Conservation (phyloP, 2,888 invertebrate genomes). For the Drosophila ustulata region DNA sequence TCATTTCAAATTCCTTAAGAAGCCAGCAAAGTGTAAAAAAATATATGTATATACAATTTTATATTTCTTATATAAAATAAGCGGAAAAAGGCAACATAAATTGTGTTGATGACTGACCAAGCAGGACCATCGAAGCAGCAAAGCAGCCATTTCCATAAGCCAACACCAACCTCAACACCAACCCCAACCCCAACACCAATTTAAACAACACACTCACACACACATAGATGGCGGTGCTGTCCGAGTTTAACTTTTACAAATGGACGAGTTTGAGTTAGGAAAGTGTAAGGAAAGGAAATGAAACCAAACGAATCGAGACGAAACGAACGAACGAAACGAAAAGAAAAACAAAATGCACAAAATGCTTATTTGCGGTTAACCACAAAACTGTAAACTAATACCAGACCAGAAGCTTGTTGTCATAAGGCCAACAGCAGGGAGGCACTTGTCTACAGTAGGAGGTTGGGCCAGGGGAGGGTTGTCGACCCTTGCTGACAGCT, state of each 20-base stretch:
- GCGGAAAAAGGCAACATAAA: constrained; percentile 33
- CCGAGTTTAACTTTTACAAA: constrained; percentile 60
- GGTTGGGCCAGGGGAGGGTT: background rate
- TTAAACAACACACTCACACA: constrained; percentile 1
- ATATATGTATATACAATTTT: constrained; percentile 14
- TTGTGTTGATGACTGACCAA: constrained; percentile 49
- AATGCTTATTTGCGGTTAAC: constrained; percentile 77
- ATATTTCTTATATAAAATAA: constrained; percentile 22
- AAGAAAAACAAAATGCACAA: constrained; percentile 71
- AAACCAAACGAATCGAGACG: constrained; percentile 23
- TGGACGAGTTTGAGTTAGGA: constrained; percentile 51
- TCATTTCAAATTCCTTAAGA: constrained; percentile 29
- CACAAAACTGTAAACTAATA: constrained; percentile 75
- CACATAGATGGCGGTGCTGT: constrained; percentile 17
- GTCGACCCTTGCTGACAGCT: constrained; percentile 50
- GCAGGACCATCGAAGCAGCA: constrained; percentile 40
- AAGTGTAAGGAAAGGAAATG: constrained; percentile 37
- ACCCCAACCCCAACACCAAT: constrained; percentile 2
- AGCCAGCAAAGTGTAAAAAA: constrained; percentile 57
- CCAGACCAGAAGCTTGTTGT: constrained; percentile 33
- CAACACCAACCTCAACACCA: constrained; percentile 1
- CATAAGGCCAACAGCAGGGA: constrained; percentile 8
- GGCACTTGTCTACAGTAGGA: background rate
- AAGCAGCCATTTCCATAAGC: constrained; percentile 31
- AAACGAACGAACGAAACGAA: constrained; percentile 19